Percentiles rank a stretch among this genome's conserved stretches.
Conservation (phyloP, 1,140 invertebrate genomes). For the Formica selysi region DNA sequence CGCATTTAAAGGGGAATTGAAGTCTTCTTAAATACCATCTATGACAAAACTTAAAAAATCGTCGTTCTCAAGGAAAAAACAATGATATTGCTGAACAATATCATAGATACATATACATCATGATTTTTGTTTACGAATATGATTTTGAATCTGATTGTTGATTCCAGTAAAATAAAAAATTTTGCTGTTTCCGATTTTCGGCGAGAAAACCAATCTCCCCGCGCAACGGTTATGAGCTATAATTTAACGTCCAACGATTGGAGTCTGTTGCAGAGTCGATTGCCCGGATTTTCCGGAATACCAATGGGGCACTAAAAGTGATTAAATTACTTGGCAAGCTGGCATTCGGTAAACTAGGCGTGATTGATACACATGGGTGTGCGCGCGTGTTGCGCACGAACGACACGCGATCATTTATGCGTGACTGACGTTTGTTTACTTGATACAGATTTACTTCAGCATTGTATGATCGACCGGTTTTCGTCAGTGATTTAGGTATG, state of each 20-base stretch:
- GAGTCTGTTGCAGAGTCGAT: constrained; percentile 57
- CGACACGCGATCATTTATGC: constrained; percentile 68
- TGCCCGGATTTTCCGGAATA: constrained; percentile 71
- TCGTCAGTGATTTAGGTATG: constrained; percentile 10
- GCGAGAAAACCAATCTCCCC: neutral
- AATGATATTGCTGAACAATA: constrained; percentile 6
- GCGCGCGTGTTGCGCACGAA: constrained; percentile 56
- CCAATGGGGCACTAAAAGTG: constrained; percentile 73
- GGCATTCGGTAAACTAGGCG: constrained; percentile 70
- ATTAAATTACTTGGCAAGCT: constrained; percentile 76
- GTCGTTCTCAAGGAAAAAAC: neutral
- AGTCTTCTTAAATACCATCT: neutral
- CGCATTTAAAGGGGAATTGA: neutral
- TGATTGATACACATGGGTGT: constrained; percentile 70
- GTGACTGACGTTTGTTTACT: constrained; percentile 75
- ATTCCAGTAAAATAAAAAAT: constrained; percentile 11
- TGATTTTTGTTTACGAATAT: neutral
- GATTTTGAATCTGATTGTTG: neutral
- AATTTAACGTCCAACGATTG: constrained; percentile 57
- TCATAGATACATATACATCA: neutral
- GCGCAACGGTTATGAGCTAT: constrained; percentile 47
- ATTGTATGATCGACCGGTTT: constrained; percentile 31
- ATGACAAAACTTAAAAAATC: neutral
- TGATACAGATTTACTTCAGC: constrained; percentile 57
- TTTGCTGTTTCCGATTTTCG: neutral